Evolutionary conservation across 2,888 invertebrate genomes (phyloP).

Genomic region (Spisula subtruncata): DNA sequence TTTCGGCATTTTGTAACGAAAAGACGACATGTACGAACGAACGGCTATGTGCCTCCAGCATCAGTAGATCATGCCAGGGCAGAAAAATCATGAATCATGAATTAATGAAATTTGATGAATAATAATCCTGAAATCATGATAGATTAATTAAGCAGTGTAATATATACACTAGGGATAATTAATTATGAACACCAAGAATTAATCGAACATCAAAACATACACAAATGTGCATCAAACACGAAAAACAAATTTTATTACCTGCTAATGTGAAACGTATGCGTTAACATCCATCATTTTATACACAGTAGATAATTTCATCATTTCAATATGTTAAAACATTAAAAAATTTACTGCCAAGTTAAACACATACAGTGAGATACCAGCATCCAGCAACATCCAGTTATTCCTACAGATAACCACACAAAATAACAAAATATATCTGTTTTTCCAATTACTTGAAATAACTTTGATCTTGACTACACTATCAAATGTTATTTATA

Average conservation of each 20-base stretch:
- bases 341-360: not conserved
- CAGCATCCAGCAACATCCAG: not conserved
- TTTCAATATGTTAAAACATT: conserved; percentile 7
- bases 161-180: too few relatives aligned
- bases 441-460: conserved; percentile 61
- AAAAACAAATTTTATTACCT: not conserved
- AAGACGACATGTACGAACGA: too few relatives aligned
- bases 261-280: not conserved
- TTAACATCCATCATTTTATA: conserved; percentile 9
- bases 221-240: not conserved
- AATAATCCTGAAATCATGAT: too few relatives aligned
- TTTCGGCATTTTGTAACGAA: too few relatives aligned
- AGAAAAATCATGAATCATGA: too few relatives aligned
- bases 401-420: not conserved
- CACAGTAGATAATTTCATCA: not conserved
- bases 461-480: conserved; percentile 57
- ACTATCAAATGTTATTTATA: conserved; percentile 56
- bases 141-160: too few relatives aligned
- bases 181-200: too few relatives aligned
- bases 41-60: too few relatives aligned
- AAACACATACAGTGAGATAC: not conserved
- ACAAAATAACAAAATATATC: conserved; percentile 54
- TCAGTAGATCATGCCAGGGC: too few relatives aligned
- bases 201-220: too few relatives aligned
- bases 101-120: too few relatives aligned